Evolutionary conservation across 2,797 vertebrate species (phyloP), one percentile per base, ranked within the genome.

Genomic region (Fundulus diaphanus): DNA sequence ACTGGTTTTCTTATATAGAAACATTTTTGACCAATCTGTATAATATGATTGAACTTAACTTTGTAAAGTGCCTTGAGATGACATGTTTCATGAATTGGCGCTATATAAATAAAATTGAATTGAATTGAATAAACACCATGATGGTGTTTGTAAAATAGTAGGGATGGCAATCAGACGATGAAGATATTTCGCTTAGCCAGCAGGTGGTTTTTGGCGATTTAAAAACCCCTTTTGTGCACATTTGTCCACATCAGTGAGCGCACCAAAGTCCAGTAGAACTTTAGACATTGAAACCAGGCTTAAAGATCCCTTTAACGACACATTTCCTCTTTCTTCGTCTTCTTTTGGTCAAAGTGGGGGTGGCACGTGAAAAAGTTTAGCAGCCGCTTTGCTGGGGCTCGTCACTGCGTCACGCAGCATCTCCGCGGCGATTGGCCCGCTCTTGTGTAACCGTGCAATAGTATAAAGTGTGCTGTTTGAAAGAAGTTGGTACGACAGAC

Each of bases 371-470:
- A 80, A 84, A 92, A 90, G 85, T 91, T 85, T 13, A 85, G 87
- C 87, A 90, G 86, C 91, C 90, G 91, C 89, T 88, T 82, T 72
- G 81, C 61, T 73, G 81, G 91, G 93, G 94, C 92, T 95, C 93
- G 92, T 89, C 93, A 3, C 57, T 52, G 76, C 95, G 94, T 95
- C 95, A 94, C 76, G 68, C 56, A 51, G 46, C 74, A 15, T 69
- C 81, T 54, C 13, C 61, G n/a, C 78, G 27, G 80, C 75, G 90
- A 96, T 96, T 96, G 96, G 96, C 33, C 78, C 81, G 70, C 76
- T 57, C 71, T 83, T 82, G 85, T 82, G 91, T 87, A 92, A 92
- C 80, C 13, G 82, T 88, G 90, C 88, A 80, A 91, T 88, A 76
- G 91, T 92, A 90, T 93, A 91, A 92, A 92, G 74, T 88, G 84